Percentiles rank a stretch among this genome's conserved stretches.
These are phyloP conservation scores for Aplocera efformata DNA, from an alignment of 2,888 invertebrate species.

Conservation along the genomic window DNA sequence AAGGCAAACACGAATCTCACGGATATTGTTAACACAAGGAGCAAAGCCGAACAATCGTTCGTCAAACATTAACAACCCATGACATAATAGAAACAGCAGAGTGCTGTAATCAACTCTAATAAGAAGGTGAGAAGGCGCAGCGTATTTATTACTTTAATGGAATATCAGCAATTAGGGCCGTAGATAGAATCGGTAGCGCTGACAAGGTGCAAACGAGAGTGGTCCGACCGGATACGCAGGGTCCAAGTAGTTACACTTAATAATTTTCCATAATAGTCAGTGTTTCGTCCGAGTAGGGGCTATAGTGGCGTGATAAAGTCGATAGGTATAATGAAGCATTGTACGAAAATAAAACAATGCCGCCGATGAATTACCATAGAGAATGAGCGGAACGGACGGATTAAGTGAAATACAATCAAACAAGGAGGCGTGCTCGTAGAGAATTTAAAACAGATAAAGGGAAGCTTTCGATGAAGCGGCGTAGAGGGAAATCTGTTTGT, in stretches of 20 bases:
- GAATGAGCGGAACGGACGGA: slow-evolving; percentile 73
- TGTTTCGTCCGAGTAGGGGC: slow-evolving; percentile 35
- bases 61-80: slow-evolving; percentile 66
- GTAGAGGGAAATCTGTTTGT: slow-evolving; percentile 45
- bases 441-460: slow-evolving; percentile 53
- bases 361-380: slow-evolving; percentile 72
- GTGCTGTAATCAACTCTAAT: slow-evolving; percentile 73
- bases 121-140: slow-evolving; percentile 69
- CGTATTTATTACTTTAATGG: slow-evolving; percentile 77
- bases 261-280: slow-evolving; percentile 34
- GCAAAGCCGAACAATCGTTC: slow-evolving; percentile 53
- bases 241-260: slow-evolving; percentile 34
- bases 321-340: slow-evolving; percentile 38
- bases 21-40: slow-evolving; percentile 53
- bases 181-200: slow-evolving; percentile 76
- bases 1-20: slow-evolving; percentile 56
- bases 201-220: slow-evolving; percentile 80
- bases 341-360: slow-evolving; percentile 72
- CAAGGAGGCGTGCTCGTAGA: slow-evolving; percentile 59
- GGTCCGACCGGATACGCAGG: slow-evolving; percentile 65
- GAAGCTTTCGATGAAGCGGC: slow-evolving; percentile 39
- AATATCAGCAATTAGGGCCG: slow-evolving; percentile 76
- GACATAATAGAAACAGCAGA: slow-evolving; percentile 68
- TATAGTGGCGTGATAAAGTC: slow-evolving; percentile 33
- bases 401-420: slow-evolving; percentile 76